Percentiles rank a stretch among this genome's conserved stretches.
Evolutionary conservation across 2,888 invertebrate species (phyloP).

Genomic region (Leucophenga maculata): DNA sequence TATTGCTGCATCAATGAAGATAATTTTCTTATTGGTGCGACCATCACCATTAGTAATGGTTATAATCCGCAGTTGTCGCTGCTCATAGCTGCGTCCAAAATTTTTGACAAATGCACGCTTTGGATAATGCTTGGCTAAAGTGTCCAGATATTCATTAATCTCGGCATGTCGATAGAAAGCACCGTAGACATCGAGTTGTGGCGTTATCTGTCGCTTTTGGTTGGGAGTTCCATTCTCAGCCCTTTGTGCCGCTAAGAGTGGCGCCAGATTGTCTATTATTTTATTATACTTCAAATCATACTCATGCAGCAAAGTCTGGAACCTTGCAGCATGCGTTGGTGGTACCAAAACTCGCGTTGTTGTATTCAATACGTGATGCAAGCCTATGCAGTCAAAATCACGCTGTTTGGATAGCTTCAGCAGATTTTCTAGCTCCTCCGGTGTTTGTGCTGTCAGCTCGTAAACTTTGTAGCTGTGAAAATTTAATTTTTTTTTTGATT

Average conservation of each 20-base stretch:
- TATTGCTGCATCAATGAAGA: constrained; percentile 74
- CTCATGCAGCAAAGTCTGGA: constrained; percentile 33
- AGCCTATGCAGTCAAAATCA: constrained; percentile 41
- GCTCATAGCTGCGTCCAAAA: constrained; percentile 77
- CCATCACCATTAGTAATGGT: constrained; percentile 75
- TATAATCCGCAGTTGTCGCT: constrained; percentile 75
- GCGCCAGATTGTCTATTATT: constrained; percentile 49
- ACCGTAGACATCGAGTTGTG: constrained; percentile 43
- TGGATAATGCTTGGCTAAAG: constrained; percentile 72
- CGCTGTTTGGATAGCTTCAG: constrained; percentile 25
- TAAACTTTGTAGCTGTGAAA: constrained; percentile 44
- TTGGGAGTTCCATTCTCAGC: constrained; percentile 38
- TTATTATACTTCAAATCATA: constrained; percentile 43
- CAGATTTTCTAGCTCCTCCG: constrained; percentile 33
- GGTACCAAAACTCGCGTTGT: constrained; percentile 49
- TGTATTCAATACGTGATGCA: constrained; percentile 30
- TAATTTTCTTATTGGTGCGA: constrained; percentile 74
- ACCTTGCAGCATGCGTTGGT: constrained; percentile 34
- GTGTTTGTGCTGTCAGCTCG: constrained; percentile 39
- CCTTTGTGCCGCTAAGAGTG: constrained; percentile 44
- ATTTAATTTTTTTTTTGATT: too few relatives aligned
- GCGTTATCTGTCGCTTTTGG: constrained; percentile 19
- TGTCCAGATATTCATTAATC: constrained; percentile 74
- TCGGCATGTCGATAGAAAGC: constrained; percentile 57
- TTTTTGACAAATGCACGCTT: constrained; percentile 74